Evolutionary conservation across 2,888 invertebrate species (phyloP), one percentile per base, ranked within the genome.

Genomic region (Tyria jacobaeae): DNA sequence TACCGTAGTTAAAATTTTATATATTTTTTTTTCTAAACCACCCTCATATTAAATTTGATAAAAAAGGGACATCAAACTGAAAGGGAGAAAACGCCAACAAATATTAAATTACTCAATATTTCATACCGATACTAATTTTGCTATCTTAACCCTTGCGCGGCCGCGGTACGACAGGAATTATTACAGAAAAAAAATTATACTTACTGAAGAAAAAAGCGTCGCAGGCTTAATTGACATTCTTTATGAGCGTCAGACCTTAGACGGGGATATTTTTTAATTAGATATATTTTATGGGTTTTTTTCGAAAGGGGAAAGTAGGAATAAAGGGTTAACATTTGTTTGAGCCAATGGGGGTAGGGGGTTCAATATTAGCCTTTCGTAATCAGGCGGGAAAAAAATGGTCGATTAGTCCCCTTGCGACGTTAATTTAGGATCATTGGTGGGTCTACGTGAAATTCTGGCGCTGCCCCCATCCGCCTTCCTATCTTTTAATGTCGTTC

Each of bases 281-380:
- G 94, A 94, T 94, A 94, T 94, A 94, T 94, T 94, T 94, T 94
- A 94, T 94, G 94, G 88, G 88, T 90, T 94, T 93, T 93, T 94
- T 92, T 87, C 89, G 85, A 91, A 93, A 88, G 92, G 91, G 91
- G 89, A 83, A 83, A 84, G 86, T 82, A 83, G 85, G 88, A 89
- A 89, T 90, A 91, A 92, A 92, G 92, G 94, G 93, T 94, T 93
- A 92, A 90, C 92, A 93, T 93, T 93, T 93, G 93, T 93, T 93
- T 90, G 87, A 87, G 89, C 86, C 80, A 81, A 85, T 85, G 85
- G 83, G n/a, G 82, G 84, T 68, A 81, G 86, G 90, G 91, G 91
- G 91, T 89, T 88, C 91, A 90, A 93, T 94, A 94, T 94, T 93
- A 93, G 92, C 90, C 89, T 87, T 86, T 86, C 89, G 94, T 94